phyloP scores from a whole-genome alignment of 2,888 invertebrate species.

The Phymatocera aterrima region DNA sequence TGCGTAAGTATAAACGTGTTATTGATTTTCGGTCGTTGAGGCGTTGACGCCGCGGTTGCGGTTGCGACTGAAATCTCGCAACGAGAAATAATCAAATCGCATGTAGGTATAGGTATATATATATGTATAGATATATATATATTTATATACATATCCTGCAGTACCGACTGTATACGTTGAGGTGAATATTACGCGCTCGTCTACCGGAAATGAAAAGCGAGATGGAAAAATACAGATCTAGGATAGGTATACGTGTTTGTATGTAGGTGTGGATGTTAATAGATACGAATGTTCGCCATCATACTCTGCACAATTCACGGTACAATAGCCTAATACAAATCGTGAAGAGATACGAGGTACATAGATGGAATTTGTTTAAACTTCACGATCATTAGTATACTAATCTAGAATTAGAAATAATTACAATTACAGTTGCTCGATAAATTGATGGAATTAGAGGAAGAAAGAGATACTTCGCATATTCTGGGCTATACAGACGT shows the following conservation, averaged over 20 bases:
- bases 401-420: no score
- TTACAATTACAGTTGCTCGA: no score
- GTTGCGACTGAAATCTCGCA: background rate
- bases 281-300: no score
- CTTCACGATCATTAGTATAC: no score
- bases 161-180: background rate
- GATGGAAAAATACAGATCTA: background rate
- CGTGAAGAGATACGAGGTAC: background rate
- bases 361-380: background rate
- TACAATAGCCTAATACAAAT: background rate
- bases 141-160: no score
- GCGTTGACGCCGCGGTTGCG: background rate
- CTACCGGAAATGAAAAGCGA: background rate
- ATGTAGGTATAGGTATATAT: no score
- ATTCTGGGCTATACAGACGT: no score
- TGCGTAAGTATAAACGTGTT: constrained; percentile 8
- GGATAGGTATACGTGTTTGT: background rate
- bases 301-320: no score
- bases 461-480: background rate
- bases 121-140: no score
- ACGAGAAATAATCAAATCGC: constrained; percentile 17
- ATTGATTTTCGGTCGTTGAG: constrained; percentile 10
- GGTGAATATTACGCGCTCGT: background rate
- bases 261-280: background rate
- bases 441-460: background rate